Conservation (phyloP, 2,888 invertebrate species). For the Sclerodermus sp. region DNA sequence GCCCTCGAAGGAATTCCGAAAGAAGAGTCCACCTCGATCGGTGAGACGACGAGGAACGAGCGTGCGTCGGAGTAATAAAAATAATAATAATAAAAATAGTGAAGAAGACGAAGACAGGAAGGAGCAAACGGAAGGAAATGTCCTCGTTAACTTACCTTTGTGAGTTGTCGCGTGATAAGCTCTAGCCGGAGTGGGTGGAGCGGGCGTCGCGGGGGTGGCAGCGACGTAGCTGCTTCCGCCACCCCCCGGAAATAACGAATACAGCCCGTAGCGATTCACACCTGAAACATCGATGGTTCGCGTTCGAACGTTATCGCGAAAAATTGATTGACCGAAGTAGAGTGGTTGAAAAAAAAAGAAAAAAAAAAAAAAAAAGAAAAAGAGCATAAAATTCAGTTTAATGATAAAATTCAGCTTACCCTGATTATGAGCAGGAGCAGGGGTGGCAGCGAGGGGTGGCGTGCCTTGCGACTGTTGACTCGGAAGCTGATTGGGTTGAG, state of each 20-base stretch:
- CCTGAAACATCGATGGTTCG: constrained; percentile 60
- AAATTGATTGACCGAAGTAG: too few species aligned
- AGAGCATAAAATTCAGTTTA: too few species aligned
- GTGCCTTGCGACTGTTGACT: constrained; percentile 49
- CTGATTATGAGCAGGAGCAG: constrained; percentile 51
- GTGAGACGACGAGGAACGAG: too few species aligned
- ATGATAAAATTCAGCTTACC: constrained; percentile 25
- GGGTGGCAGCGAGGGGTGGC: constrained; percentile 50
- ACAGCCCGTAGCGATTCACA: constrained; percentile 70
- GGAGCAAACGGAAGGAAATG: too few species aligned
- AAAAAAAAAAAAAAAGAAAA: constrained; percentile 4
- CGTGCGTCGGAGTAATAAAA: too few species aligned
- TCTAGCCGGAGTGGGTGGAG: constrained; percentile 43
- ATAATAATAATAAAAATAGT: too few species aligned
- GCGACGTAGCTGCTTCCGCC: constrained; percentile 51
- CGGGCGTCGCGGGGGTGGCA: constrained; percentile 49
- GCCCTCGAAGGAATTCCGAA: too few species aligned
- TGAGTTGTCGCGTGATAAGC: constrained; percentile 58
- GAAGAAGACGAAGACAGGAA: too few species aligned
- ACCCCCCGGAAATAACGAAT: constrained; percentile 68
- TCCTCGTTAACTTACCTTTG: constrained; percentile 63
- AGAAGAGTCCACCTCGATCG: too few species aligned
- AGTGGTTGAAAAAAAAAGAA: constrained; percentile 5
- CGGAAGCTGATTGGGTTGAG: constrained; percentile 52
- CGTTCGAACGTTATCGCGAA: too few species aligned